phyloP scores from a whole-genome alignment of 2,113 vertebrate genomes.

The Brachyhypopomus gauderio region DNA sequence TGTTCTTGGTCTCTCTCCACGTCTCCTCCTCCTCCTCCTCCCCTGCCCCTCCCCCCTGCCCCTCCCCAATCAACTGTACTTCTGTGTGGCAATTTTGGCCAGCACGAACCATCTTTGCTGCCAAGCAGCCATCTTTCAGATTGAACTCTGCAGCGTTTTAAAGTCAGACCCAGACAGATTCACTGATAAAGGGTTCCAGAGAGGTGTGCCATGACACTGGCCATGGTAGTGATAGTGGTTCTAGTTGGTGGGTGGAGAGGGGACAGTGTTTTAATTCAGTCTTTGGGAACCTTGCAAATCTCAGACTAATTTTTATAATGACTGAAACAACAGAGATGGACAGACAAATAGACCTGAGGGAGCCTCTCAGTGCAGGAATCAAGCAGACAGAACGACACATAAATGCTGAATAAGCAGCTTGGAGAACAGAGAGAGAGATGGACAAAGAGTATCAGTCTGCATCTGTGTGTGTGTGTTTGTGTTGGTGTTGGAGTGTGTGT shows the following conservation, averaged over 20 bases:
- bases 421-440: not conserved
- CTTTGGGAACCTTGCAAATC: conserved; percentile 50
- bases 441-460: not conserved
- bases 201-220: not conserved
- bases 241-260: conserved; percentile 28
- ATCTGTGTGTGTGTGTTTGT: conserved; percentile 18
- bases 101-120: conserved; percentile 57
- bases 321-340: conserved; percentile 47
- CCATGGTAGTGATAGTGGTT: not conserved
- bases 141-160: conserved; percentile 70
- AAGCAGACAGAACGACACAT: conserved; percentile 34
- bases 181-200: conserved; percentile 57
- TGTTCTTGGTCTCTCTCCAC: conserved; percentile 7
- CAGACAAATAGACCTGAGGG: conserved; percentile 51
- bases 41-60: conserved; percentile 24
- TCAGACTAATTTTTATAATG: conserved; percentile 55
- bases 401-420: conserved; percentile 53
- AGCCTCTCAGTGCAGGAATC: conserved; percentile 21
- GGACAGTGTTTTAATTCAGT: conserved; percentile 54
- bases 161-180: conserved; percentile 74
- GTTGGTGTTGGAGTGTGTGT: too few relatives aligned
- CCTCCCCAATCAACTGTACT: too few relatives aligned
- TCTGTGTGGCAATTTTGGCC: conserved; percentile 30
- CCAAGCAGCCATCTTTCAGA: conserved; percentile 72
- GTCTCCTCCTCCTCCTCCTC: conserved; percentile 33